These are phyloP conservation scores for Catocala nupta DNA, from an alignment of 2,888 invertebrate genomes.

Conservation along the genomic window DNA sequence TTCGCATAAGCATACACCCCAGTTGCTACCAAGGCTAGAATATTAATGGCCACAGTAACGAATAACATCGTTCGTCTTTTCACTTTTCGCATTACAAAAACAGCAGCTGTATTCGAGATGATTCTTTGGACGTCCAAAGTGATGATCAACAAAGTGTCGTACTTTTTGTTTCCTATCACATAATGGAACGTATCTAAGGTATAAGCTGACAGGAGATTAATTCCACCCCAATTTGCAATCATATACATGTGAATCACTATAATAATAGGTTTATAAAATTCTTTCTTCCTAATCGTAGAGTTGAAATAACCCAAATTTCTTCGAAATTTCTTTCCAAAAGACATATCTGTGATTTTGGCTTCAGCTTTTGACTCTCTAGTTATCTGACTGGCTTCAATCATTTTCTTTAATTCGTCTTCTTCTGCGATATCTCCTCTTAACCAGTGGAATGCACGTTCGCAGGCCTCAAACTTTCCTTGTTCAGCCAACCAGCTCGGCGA, in stretches of 20 bases:
- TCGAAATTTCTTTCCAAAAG: slow-evolving; percentile 2
- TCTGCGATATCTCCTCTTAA: slow-evolving; percentile 75
- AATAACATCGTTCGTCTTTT: slow-evolving; percentile 54
- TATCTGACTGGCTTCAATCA: slow-evolving; percentile 36
- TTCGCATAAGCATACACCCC: slow-evolving; percentile 54
- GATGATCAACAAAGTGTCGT: slow-evolving; percentile 48
- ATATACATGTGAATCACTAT: slow-evolving; percentile 60
- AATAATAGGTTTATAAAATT: slow-evolving; percentile 62
- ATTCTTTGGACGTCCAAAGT: slow-evolving; percentile 55
- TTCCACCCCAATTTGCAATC: slow-evolving; percentile 57
- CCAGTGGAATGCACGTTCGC: slow-evolving; percentile 83
- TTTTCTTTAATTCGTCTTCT: slow-evolving; percentile 64
- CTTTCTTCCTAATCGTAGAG: slow-evolving; percentile 49
- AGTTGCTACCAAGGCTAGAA: slow-evolving; percentile 44
- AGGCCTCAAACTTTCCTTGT: slow-evolving; percentile 80
- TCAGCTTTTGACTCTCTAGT: background rate
- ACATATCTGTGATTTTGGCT: background rate
- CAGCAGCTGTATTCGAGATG: slow-evolving; percentile 48
- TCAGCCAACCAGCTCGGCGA: slow-evolving; percentile 88
- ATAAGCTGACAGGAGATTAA: slow-evolving; percentile 55
- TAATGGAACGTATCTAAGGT: slow-evolving; percentile 47
- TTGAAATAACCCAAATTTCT: slow-evolving; percentile 3
- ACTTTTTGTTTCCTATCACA: slow-evolving; percentile 43
- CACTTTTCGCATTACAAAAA: slow-evolving; percentile 54
- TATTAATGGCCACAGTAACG: slow-evolving; percentile 44